Evolutionary conservation across 2,797 vertebrate species (phyloP).

Genomic region (Capromys pilorides): DNA sequence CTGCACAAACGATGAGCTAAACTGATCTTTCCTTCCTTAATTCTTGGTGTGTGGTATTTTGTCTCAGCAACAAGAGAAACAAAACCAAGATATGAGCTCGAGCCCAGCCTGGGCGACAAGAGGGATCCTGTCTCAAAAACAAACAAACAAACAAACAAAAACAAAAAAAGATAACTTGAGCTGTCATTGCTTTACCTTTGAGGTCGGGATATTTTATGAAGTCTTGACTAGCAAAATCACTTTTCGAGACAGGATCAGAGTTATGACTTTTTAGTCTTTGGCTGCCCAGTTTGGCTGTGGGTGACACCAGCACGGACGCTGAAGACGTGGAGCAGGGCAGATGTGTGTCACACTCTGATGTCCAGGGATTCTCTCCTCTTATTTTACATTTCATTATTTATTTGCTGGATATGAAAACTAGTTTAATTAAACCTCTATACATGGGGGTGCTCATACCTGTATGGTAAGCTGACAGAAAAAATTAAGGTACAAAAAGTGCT

Average conservation of each 20-base stretch:
- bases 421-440: constrained; percentile 88
- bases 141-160: not conserved
- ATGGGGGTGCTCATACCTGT: constrained; percentile 80
- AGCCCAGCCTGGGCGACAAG: not conserved
- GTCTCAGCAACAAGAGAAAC: too few species aligned
- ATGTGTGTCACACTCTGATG: too few species aligned
- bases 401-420: constrained; percentile 78
- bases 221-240: not conserved
- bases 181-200: not conserved
- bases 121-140: not conserved
- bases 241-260: not conserved
- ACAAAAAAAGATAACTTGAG: not conserved
- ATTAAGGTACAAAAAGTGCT: constrained; percentile 82
- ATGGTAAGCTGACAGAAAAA: constrained; percentile 82
- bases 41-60: too few species aligned
- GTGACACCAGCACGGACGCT: not conserved
- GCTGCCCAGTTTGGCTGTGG: too few species aligned
- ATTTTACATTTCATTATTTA: not conserved
- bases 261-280: not conserved
- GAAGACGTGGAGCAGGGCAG: not conserved
- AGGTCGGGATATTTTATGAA: not conserved
- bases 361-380: too few species aligned
- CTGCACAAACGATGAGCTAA: too few species aligned
- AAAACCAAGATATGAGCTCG: not conserved
- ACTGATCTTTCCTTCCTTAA: too few species aligned